A percentile compares a stretch with the other conserved stretches of the same genome.
Evolutionary conservation across 1,140 invertebrate species (phyloP).

Genomic region (Drosophila takahashii): DNA sequence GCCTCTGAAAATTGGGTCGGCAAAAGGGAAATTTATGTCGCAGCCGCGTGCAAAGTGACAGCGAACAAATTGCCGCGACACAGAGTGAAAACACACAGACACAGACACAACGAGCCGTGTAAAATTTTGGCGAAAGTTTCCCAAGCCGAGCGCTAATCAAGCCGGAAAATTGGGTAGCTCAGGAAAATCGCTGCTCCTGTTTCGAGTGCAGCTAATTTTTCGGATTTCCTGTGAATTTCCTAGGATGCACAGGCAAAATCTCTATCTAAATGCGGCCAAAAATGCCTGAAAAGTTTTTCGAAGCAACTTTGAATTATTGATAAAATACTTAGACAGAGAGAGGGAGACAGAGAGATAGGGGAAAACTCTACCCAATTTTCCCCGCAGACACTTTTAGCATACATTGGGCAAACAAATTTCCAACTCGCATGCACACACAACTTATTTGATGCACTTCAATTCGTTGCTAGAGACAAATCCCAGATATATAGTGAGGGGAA

Average conservation of each 20-base stretch:
- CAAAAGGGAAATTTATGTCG: constrained; percentile 82
- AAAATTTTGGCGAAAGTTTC: constrained; percentile 35
- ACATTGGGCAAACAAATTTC: constrained; percentile 53
- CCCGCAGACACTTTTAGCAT: constrained; percentile 27
- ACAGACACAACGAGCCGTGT: constrained; percentile 50
- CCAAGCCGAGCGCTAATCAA: constrained; percentile 51
- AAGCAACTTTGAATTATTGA: constrained; percentile 65
- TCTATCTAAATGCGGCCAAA: constrained; percentile 37
- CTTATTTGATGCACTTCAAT: constrained; percentile 66
- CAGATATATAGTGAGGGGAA: not conserved
- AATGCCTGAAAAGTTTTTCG: constrained; percentile 34
- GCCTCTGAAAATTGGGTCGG: constrained; percentile 71
- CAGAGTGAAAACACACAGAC: constrained; percentile 6
- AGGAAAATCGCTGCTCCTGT: constrained; percentile 5
- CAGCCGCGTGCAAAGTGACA: constrained; percentile 81
- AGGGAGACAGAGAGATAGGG: not conserved
- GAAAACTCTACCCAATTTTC: constrained; percentile 6
- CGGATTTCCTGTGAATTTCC: constrained; percentile 17
- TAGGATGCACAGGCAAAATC: constrained; percentile 18
- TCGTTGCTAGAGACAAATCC: constrained; percentile 19
- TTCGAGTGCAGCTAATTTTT: constrained; percentile 40
- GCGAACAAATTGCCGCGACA: constrained; percentile 78
- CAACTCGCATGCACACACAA: constrained; percentile 56
- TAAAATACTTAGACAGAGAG: constrained; percentile 55
- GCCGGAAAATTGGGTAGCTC: constrained; percentile 1